Evolutionary conservation across 2,888 invertebrate genomes (phyloP), one percentile per base, ranked within the genome.

Genomic region (Podotricha telesiphe): DNA sequence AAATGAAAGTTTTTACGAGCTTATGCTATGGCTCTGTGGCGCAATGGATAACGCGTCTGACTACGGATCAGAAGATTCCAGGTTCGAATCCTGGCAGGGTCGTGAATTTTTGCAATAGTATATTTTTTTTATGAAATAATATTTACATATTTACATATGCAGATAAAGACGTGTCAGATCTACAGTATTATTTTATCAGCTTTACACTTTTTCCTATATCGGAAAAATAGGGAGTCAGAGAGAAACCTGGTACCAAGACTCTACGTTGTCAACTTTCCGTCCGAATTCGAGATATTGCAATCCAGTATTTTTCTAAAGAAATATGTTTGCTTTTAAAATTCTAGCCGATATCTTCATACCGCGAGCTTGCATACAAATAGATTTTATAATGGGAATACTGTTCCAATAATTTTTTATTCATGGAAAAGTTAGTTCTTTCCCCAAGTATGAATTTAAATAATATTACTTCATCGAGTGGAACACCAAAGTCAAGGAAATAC

Each of bases 41-140:
- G 94, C 94, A 94, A 94, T 85, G 94, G 93, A 94, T 94, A 94
- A 95, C 94, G 94, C 94, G 94, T 94, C 94, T 94, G 94, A 94
- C 94, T 94, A 94, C 94, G 94, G 94, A 94, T 94, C 94, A 94
- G 94, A 94, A 94, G 93, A 94, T 94, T 94, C 93, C 94, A 94
- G 94, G 91, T 94, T 94, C 94, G 94, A 94, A 94, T 94, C 94
- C 94, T 94, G 94, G 94, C 94, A 94, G 89, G 93, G 93, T 94
- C 94, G 93, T n/a, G 4, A 13, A 2, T 42, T 42, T 42, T 42
- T 42, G 2, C 2, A 13, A 13, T 13, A 13, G 1, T 42, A 13
- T 42, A 13, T 42, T 13, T 42, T 42, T 7, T 42, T 37, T 37
- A 37, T 37, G 8, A 28, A 6, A 28, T 28, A 28, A 6, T 28